Evolutionary conservation across 2,797 vertebrate species (phyloP).

Genomic region (Bovichtus variegatus): DNA sequence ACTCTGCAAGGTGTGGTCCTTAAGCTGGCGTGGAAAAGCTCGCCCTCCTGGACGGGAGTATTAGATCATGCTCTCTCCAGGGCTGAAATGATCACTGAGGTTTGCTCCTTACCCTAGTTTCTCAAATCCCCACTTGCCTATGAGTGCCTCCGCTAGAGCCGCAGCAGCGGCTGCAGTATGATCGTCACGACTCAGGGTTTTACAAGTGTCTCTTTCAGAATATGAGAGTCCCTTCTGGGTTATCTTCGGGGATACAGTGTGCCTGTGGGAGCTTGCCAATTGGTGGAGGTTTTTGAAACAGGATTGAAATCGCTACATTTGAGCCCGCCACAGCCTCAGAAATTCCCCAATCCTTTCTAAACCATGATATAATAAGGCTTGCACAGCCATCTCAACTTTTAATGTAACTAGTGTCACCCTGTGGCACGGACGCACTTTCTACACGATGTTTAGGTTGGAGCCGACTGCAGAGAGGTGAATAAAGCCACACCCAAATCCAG

Average conservation of each 20-base stretch:
- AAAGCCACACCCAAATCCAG: constrained; percentile 38
- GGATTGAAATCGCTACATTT: constrained; percentile 64
- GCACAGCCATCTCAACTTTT: constrained; percentile 40
- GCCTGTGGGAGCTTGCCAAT: constrained; percentile 66
- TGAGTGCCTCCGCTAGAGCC: constrained; percentile 69
- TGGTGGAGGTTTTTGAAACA: constrained; percentile 57
- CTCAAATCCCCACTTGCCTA: constrained; percentile 77
- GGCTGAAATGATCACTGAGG: constrained; percentile 64
- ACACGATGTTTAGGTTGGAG: constrained; percentile 30
- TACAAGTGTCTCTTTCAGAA: constrained; percentile 79
- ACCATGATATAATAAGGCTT: constrained; percentile 59
- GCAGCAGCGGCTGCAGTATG: constrained; percentile 57
- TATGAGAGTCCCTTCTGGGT: constrained; percentile 70
- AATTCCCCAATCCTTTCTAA: constrained; percentile 53
- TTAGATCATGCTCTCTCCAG: constrained; percentile 66
- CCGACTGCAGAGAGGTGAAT: constrained; percentile 28
- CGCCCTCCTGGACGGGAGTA: constrained; percentile 53
- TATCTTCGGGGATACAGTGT: constrained; percentile 68
- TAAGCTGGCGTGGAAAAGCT: constrained; percentile 59
- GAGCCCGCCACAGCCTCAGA: constrained; percentile 43
- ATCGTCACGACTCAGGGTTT: constrained; percentile 74
- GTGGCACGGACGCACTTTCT: constrained; percentile 23
- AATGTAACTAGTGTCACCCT: constrained; percentile 41
- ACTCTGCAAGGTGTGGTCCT: constrained; percentile 41
- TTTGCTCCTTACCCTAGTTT: constrained; percentile 74